Conservation (phyloP, 2,113 vertebrate genomes). For the Leucoraja erinaceus region DNA sequence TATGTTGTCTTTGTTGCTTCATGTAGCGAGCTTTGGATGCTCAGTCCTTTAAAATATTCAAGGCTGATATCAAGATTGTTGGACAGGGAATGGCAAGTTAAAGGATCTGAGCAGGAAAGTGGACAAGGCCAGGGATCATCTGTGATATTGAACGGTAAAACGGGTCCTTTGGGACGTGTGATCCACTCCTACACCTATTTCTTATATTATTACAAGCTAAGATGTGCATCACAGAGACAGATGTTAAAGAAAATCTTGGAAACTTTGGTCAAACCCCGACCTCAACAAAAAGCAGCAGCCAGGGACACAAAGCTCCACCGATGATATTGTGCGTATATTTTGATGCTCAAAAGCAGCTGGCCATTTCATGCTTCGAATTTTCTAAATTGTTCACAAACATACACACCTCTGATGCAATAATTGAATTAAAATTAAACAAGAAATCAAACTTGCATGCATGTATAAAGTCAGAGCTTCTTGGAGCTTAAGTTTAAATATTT, state of each 20-base stretch:
- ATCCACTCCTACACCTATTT: too few species aligned
- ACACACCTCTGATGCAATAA: not conserved
- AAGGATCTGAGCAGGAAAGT: too few species aligned
- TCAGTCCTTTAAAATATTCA: too few species aligned
- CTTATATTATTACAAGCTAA: not conserved
- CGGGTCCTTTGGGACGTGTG: too few species aligned
- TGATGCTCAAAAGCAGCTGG: not conserved
- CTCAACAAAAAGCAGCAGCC: not conserved
- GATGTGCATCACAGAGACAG: not conserved
- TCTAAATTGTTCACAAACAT: not conserved
- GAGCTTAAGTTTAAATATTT: not conserved
- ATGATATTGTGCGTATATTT: not conserved
- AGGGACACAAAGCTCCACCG: not conserved
- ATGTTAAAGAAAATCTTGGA: not conserved
- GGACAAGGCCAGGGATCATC: too few species aligned
- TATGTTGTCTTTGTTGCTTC: not conserved
- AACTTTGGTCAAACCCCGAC: not conserved
- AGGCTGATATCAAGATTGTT: too few species aligned
- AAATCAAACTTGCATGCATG: not conserved
- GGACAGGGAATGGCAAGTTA: too few species aligned
- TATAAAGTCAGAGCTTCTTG: not conserved
- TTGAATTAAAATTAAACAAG: not conserved
- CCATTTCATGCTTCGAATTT: not conserved
- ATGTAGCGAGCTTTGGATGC: not conserved
- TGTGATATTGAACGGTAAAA: too few species aligned